Percentiles rank a stretch among this genome's conserved stretches.
phyloP scores from a whole-genome alignment of 2,888 invertebrate species.

The Phyto melanocephala region DNA sequence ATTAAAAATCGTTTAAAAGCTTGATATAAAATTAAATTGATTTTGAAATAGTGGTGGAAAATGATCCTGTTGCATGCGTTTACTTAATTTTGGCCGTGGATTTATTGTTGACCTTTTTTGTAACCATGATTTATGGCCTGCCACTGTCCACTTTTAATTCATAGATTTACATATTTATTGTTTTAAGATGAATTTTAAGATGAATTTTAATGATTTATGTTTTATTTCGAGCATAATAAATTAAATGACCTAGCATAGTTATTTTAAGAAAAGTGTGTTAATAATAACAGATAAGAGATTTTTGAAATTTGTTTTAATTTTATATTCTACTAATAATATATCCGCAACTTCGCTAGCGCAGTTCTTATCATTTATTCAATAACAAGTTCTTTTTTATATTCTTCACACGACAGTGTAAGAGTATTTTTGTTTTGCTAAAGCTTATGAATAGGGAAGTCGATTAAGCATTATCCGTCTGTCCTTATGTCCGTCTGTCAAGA shows the following conservation, averaged over 20 bases:
- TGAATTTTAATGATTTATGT: background rate
- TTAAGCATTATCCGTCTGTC: no score
- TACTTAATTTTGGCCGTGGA: slow-evolving; percentile 18
- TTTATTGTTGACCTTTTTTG: slow-evolving; percentile 36
- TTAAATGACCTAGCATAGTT: slow-evolving; percentile 50
- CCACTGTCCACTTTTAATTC: slow-evolving; percentile 24
- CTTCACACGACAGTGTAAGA: no score
- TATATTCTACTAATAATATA: no score
- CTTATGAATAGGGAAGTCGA: no score
- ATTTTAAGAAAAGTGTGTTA: background rate
- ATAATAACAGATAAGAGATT: no score
- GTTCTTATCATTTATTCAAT: no score
- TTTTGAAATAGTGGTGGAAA: slow-evolving; percentile 10
- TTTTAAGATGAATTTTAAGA: no score
- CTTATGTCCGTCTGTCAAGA: no score
- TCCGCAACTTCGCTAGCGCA: no score
- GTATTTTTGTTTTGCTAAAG: no score
- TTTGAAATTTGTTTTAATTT: no score
- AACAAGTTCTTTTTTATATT: no score
- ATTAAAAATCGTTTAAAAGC: slow-evolving; percentile 39
- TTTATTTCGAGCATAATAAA: slow-evolving; percentile 37
- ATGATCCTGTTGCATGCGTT: slow-evolving; percentile 53
- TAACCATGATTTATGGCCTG: slow-evolving; percentile 58
- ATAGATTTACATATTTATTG: background rate
- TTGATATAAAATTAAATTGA: slow-evolving; percentile 24